phyloP scores from a whole-genome alignment of 2,888 invertebrate genomes.

The Dioctria rufipes region DNA sequence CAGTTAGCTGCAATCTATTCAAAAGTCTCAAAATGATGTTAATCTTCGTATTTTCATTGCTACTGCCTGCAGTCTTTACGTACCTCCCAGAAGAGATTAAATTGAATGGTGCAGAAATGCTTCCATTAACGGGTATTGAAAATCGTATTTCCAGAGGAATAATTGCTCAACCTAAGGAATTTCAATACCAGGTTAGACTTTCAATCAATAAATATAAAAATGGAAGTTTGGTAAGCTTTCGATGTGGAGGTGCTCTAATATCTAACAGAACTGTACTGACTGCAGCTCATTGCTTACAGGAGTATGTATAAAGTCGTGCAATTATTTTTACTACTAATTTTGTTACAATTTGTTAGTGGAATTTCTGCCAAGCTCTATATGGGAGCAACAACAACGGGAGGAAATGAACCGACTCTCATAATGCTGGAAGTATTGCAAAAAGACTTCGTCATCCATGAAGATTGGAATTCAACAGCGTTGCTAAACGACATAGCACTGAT shows the following conservation, averaged over 20 bases:
- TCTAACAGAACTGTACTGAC: conserved; percentile 8
- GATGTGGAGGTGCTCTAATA: conserved; percentile 15
- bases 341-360: neutral
- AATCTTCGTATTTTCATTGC: conserved; percentile 1
- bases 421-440: conserved; percentile 24
- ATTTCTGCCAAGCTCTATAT: conserved; percentile 21
- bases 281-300: conserved; percentile 15
- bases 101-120: no score
- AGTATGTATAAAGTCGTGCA: neutral
- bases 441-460: conserved; percentile 66
- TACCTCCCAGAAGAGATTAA: neutral
- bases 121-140: neutral
- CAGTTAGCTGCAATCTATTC: no score
- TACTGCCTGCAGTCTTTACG: conserved; percentile 14
- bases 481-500: conserved; percentile 69
- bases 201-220: conserved; percentile 1
- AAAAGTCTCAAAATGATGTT: conserved; percentile 12
- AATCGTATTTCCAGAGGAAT: conserved; percentile 69
- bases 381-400: conserved; percentile 20
- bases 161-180: conserved; percentile 65
- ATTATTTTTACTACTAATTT: neutral
- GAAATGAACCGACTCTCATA: conserved; percentile 16
- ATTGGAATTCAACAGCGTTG: conserved; percentile 67
- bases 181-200: conserved; percentile 63
- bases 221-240: neutral